A percentile compares a stretch with the other conserved stretches of the same genome.
Conservation (phyloP, 2,113 vertebrate species). For the Colinus virginianus region DNA sequence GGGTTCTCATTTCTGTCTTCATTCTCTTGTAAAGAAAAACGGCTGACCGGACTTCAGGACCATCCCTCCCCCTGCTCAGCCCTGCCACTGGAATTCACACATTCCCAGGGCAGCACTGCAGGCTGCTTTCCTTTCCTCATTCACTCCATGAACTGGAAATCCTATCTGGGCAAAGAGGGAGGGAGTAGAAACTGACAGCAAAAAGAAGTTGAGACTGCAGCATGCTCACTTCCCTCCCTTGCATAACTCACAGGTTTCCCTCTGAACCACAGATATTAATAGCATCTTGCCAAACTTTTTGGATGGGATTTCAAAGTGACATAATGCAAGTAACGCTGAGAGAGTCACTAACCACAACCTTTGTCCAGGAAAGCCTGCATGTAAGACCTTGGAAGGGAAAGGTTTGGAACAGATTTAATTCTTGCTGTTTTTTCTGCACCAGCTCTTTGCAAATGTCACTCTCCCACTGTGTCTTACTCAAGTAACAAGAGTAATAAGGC, state of each 20-base stretch:
- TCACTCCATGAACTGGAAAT: neutral
- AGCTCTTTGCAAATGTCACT: neutral
- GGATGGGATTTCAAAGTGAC: neutral
- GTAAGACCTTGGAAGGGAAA: neutral
- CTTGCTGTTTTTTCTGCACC: neutral
- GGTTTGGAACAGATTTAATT: neutral
- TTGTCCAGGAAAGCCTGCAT: neutral
- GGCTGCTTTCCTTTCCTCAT: neutral
- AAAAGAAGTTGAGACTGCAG: neutral
- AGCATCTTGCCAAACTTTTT: neutral
- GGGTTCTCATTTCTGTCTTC: conserved; percentile 33
- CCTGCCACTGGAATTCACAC: conserved; percentile 58
- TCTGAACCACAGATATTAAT: neutral
- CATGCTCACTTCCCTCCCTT: neutral
- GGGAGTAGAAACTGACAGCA: neutral
- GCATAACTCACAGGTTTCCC: neutral
- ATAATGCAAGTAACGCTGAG: neutral
- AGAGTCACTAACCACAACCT: neutral
- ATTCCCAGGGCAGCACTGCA: conserved; percentile 21
- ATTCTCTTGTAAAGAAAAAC: conserved; percentile 24
- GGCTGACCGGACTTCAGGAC: neutral
- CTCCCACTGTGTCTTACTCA: neutral
- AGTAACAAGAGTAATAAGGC: neutral
- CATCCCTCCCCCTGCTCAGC: neutral
- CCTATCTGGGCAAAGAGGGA: conserved; percentile 9